Base-by-base conservation (phyloP, 2,888 invertebrate genomes). In the Scaptomyza tumidula region DNA sequence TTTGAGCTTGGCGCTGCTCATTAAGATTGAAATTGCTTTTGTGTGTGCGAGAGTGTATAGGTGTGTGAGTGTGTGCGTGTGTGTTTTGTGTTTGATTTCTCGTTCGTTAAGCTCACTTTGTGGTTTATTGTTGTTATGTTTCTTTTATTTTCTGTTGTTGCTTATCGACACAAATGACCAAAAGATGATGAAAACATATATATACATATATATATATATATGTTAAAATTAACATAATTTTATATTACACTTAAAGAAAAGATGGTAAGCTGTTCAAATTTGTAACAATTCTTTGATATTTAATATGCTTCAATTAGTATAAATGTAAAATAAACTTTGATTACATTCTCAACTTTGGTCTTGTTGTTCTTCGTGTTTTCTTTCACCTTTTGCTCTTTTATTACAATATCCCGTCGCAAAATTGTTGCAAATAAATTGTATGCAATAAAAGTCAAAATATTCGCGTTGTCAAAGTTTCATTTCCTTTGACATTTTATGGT, bases 1-100 rank as follows among this genome's bases (percentile, higher is more conserved):
- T 68, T 57, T 62, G 61, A 68, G 79, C 60, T 60, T 62, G 50
- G 56, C 62, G 72, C 57, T 86, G 86, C 80, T 82, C 82, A 86
- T 82, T 83, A 86, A 75, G 68, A 69, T 70, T 61, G 19, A 67
- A 80, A 83, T 78, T 67, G 64, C 68, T 78, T 78, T 63, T 71
- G 57, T 65, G 39, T 55, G 55, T n/a, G 3, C 24, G 19, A 31
- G 19, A 31, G 24, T 55, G 41, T 31, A 31, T 37, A 13, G 49
- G 27, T 39, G 6, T 29, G 31, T 35, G 31, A n/a, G n/a, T 46
- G 31, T 45, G 27, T 57, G 53, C 3, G 49, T 37, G 29, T 46
- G 41, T 46, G 41, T 50, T 41, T 31, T 52, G 49, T 37, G 29
- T 50, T 31, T 46, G 41, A 45, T 41, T 31, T 52, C 19, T 41